Evolutionary conservation across 2,888 invertebrate genomes (phyloP).

Genomic region (Piscicola geometra): DNA sequence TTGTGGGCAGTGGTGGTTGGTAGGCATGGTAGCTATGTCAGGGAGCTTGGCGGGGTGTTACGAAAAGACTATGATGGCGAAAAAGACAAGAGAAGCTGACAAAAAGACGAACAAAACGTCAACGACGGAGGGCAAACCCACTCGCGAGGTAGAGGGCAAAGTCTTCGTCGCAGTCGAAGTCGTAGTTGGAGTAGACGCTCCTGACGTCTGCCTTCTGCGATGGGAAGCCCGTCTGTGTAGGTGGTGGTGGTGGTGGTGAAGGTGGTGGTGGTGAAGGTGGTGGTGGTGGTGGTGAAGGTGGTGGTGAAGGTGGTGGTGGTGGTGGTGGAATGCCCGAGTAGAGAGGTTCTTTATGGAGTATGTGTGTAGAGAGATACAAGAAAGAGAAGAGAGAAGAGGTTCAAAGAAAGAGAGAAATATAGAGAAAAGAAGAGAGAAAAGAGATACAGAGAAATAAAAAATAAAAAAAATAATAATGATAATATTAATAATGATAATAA

Average conservation of each 20-base stretch:
- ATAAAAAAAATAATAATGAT: neutral
- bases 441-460: neutral
- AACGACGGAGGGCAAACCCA: conserved; percentile 44
- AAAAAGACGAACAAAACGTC: neutral
- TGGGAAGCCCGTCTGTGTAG: conserved; percentile 55
- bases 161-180: conserved; percentile 87
- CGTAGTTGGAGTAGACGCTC: conserved; percentile 69
- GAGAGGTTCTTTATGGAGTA: too few species aligned
- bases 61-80: neutral
- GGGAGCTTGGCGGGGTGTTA: too few species aligned
- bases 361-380: too few species aligned
- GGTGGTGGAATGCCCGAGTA: too few species aligned
- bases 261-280: too few species aligned
- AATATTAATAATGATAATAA: neutral
- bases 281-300: too few species aligned
- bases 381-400: too few species aligned
- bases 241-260: too few species aligned
- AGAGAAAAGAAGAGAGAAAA: neutral
- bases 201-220: conserved; percentile 53
- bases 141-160: conserved; percentile 78
- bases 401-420: too few species aligned
- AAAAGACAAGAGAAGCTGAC: neutral
- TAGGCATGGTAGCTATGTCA: too few species aligned
- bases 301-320: too few species aligned
- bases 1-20: too few species aligned